Evolutionary conservation across 2,797 vertebrate genomes (phyloP), one percentile per base, ranked within the genome.

Genomic region (Enteromius fasciolatus): DNA sequence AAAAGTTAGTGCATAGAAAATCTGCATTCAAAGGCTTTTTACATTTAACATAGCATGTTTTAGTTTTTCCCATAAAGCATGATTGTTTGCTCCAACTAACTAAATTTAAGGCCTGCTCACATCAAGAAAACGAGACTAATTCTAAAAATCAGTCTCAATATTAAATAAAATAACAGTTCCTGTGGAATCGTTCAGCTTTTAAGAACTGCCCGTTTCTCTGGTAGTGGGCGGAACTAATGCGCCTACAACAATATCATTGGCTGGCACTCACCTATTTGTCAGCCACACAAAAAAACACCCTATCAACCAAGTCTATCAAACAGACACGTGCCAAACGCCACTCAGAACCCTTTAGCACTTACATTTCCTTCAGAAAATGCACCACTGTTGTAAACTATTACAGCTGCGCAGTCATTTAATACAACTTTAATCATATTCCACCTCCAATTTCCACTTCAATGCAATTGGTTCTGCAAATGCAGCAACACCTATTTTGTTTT

Each of bases 381-480:
- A 25, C n/a, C 12, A 23, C 1, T 11, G 8, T 39, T 7, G 39
- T 69, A 46, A 3, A 69, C 20, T 25, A 25, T 46, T 41, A 3
- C 2, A 23, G 25, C 14, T 6, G 61, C 6, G 5, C 28, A 31
- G 61, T 33, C 28, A 64, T 64, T 36, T 66, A 69, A 46, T 33
- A 46, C 44, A 41, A 46, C 36, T n/a, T 28, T 61, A 25, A 57
- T 80, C 23, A 57, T 41, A 69, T 59, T 69, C 54, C 28, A 20
- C 41, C 46, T 46, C 28, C 18, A 1, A 54, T 66, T 52, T 66
- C 33, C 59, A 17, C 28, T 18, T 23, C 17, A 50, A 46, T 48
- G 15, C 57, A 74, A 33, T 64, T 23, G 57, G 57, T 74, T 81
- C 28, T 81, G 79, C 67, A 73, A 36, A 72, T 81, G 54, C 57